Evolutionary conservation across 2,888 invertebrate species (phyloP).

Genomic region (Lepidocyrtinus sp.): DNA sequence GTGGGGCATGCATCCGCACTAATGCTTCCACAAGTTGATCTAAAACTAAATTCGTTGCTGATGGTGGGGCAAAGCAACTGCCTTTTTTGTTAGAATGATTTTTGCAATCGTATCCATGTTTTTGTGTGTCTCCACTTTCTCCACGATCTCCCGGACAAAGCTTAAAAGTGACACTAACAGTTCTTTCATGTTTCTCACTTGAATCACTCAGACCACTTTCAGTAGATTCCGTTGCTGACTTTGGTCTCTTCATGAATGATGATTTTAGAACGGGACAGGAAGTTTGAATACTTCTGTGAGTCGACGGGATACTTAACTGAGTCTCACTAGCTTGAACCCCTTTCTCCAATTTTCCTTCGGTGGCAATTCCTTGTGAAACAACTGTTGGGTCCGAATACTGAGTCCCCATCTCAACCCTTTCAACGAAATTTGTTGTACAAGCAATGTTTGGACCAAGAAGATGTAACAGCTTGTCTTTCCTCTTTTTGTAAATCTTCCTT

Average conservation of each 20-base stretch:
- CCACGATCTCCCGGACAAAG: background rate
- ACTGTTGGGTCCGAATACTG: background rate
- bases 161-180: background rate
- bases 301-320: background rate
- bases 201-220: background rate
- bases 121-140: slow-evolving; percentile 19
- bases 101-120: background rate
- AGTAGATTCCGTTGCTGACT: slow-evolving; percentile 36
- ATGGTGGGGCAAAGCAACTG: background rate
- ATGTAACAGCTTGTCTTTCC: slow-evolving; percentile 18
- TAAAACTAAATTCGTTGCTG: background rate
- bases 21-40: slow-evolving; percentile 17
- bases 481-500: slow-evolving; percentile 36
- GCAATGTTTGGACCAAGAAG: background rate
- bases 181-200: background rate
- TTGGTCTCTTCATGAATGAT: slow-evolving; percentile 20
- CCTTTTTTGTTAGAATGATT: background rate
- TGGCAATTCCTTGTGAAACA: background rate
- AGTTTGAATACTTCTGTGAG: background rate
- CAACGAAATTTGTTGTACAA: background rate
- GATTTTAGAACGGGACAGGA: background rate
- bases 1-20: slow-evolving; percentile 19
- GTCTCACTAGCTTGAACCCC: background rate
- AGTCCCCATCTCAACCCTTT: background rate
- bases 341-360: background rate